Evolutionary conservation across 2,113 vertebrate species (phyloP).

Genomic region (Alethe diademata): DNA sequence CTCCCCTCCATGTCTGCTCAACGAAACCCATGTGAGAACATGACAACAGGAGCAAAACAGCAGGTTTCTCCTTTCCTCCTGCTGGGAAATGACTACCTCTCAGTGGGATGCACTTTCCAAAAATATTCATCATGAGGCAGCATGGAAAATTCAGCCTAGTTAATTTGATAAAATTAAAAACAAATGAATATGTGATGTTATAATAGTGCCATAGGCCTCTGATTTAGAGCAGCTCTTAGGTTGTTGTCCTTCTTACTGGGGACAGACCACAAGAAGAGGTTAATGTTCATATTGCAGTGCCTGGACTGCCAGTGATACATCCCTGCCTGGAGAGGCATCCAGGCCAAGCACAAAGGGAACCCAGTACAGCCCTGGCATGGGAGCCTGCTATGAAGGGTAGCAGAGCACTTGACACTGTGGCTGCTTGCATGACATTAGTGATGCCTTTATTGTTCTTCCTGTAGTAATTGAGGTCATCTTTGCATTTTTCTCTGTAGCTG

Average conservation of each 20-base stretch:
- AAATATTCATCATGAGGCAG: not conserved
- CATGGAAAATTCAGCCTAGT: not conserved
- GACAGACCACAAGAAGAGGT: not conserved
- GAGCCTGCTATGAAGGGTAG: fast-evolving
- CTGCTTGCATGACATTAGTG: not conserved
- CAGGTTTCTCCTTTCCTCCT: not conserved
- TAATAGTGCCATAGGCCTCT: not conserved
- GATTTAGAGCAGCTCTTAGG: not conserved
- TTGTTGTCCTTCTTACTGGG: not conserved
- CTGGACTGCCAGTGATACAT: not conserved
- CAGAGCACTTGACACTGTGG: not conserved
- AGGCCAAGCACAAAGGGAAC: not conserved
- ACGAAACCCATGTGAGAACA: not conserved
- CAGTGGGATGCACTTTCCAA: not conserved
- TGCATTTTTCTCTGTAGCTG: not conserved
- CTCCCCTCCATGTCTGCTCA: not conserved
- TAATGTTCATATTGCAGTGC: not conserved
- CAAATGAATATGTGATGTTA: not conserved
- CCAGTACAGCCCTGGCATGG: not conserved
- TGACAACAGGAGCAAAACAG: not conserved
- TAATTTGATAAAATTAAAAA: constrained; percentile 22
- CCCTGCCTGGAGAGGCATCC: not conserved
- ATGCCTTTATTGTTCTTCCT: not conserved
- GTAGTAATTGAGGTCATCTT: not conserved
- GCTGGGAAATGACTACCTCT: not conserved